Evolutionary conservation across 2,113 vertebrate genomes (phyloP), one percentile per base, ranked within the genome.

Genomic region (Ariopsis seemanni): DNA sequence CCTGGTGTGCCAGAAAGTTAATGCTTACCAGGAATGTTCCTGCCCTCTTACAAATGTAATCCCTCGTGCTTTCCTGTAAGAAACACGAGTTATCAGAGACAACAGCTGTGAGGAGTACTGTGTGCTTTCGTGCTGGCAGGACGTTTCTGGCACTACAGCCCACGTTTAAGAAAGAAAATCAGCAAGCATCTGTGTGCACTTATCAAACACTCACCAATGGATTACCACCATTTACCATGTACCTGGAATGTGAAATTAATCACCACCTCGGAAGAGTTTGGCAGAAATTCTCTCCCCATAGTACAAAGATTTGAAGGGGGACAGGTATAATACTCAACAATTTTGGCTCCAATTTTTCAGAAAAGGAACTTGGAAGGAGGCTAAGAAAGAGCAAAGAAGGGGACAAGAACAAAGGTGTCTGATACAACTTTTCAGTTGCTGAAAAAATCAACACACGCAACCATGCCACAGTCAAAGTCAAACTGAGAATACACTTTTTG

Each of bases 41-140:
- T 82, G 58, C 80, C 80, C 80, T 42, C 60, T 63, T 82, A 82
- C 30, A 63, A 82, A 82, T n/a, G 25, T 53, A 83, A 67, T 83
- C 82, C 82, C 82, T 83, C 30, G 79, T 82, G 57, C 30, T 60
- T 82, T 82, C 79, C 79, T 62, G 79, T 82, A 82, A 62, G 79
- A 62, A 62, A 82, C 79, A 82, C 25, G 57, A 62, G 82, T 83
- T 83, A 83, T 83, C 62, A 83, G 34, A 83, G 62, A 83, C 82
- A 83, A 67, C 82, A 83, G 82, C 82, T 83, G 82, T 83, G 67
- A 82, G 81, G 30, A 20, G 20, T 65, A 50, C 62, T 53, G 82
- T 27, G 7, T 7, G 25, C 42, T 67, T 83, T 83, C 7, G 48
- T 30, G 62, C 30, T 83, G 62, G 62, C 42, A 62, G 79, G 57